phyloP scores from a whole-genome alignment of 2,797 vertebrate species.

The Protonibea diacanthus region DNA sequence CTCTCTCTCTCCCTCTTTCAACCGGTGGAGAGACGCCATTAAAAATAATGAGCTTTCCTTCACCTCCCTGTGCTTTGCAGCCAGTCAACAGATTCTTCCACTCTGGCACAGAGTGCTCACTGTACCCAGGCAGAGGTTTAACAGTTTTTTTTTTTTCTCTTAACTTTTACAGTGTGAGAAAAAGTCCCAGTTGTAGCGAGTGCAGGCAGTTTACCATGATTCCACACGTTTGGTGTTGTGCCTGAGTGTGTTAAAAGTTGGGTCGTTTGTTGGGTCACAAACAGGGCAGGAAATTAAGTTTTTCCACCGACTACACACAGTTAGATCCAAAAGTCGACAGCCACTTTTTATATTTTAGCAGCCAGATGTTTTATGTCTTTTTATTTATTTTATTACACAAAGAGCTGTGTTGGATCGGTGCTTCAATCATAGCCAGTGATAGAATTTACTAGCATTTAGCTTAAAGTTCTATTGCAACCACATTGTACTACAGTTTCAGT shows the following conservation, averaged over 20 bases:
- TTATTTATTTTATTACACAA: conserved; percentile 41
- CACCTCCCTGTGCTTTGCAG: conserved; percentile 61
- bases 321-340: conserved; percentile 28
- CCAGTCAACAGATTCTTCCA: conserved; percentile 64
- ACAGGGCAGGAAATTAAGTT: conserved; percentile 73
- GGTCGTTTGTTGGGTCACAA: conserved; percentile 65
- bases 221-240: conserved; percentile 46
- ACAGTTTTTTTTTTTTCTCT: conserved; percentile 52
- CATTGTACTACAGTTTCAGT: not conserved
- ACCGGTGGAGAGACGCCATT: conserved; percentile 59
- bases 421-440: conserved; percentile 22
- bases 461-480: conserved; percentile 10
- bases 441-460: conserved; percentile 9
- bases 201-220: conserved; percentile 51
- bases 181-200: conserved; percentile 63
- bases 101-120: conserved; percentile 62
- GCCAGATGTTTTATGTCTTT: conserved; percentile 52
- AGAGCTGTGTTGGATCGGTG: conserved; percentile 2
- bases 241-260: conserved; percentile 47
- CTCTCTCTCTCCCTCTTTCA: not conserved
- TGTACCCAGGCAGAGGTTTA: conserved; percentile 64
- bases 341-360: conserved; percentile 50
- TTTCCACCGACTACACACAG: conserved; percentile 55
- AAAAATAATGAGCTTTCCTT: conserved; percentile 80
- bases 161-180: conserved; percentile 77